phyloP scores from a whole-genome alignment of 1,140 invertebrate species.

The Branchinecta lynchi region DNA sequence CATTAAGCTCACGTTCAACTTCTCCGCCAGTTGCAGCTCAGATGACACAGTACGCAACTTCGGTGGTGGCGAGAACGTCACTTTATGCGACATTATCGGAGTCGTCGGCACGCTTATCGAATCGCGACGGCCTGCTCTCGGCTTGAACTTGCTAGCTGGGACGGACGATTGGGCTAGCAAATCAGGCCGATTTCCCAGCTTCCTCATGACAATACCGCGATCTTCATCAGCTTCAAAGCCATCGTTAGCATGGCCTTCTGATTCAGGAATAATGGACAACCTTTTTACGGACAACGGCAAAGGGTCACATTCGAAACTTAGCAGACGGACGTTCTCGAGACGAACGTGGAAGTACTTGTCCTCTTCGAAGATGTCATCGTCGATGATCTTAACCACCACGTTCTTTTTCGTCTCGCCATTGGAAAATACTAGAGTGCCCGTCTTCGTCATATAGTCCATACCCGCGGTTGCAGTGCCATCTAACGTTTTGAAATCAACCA shows the following conservation, averaged over 20 bases:
- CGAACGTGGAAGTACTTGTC: conserved; percentile 96
- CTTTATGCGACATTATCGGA: not conserved
- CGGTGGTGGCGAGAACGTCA: not conserved
- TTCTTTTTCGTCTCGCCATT: conserved; percentile 70
- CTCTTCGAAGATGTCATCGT: conserved; percentile 97
- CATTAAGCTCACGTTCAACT: not conserved
- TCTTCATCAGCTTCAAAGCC: conserved; percentile 12
- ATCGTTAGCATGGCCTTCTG: conserved; percentile 1
- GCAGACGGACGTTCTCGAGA: conserved; percentile 40
- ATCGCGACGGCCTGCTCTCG: not conserved
- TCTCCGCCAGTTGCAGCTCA: not conserved
- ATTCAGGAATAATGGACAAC: not conserved
- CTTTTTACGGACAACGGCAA: not conserved
- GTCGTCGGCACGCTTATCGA: not conserved
- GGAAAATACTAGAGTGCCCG: conserved; percentile 69
- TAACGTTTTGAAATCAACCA: conserved; percentile 87
- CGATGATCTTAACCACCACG: conserved; percentile 79
- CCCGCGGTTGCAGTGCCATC: conserved; percentile 95
- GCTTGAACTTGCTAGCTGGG: not conserved
- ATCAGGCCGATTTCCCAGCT: not conserved
- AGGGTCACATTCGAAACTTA: conserved; percentile 1
- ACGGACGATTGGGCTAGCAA: not conserved
- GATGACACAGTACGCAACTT: not conserved
- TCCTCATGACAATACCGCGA: not conserved
- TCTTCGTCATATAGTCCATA: conserved; percentile 74